These are phyloP conservation scores for Etheostoma perlongum DNA, from an alignment of 2,797 vertebrate species.

Conservation along the genomic window DNA sequence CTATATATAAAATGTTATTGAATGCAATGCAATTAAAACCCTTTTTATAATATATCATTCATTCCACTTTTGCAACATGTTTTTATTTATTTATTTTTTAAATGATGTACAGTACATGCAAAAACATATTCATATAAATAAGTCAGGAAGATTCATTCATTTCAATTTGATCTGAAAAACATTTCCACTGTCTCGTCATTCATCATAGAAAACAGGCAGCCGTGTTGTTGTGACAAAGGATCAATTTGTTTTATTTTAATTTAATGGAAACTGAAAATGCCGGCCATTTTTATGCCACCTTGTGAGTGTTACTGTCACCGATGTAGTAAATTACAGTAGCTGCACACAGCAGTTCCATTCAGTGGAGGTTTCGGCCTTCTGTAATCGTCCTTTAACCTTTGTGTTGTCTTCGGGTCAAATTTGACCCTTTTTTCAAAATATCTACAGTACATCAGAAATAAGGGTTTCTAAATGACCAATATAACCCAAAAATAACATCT, in stretches of 20 bases:
- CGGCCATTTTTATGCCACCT: background rate
- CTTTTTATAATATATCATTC: too few relatives aligned
- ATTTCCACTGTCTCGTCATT: background rate
- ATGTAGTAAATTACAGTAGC: background rate
- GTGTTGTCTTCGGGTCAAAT: too few relatives aligned
- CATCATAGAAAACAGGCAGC: background rate
- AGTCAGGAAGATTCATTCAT: background rate
- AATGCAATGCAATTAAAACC: too few relatives aligned
- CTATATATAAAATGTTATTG: too few relatives aligned
- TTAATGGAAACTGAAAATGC: background rate
- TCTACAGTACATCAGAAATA: too few relatives aligned
- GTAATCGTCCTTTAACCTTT: background rate
- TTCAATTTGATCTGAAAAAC: background rate
- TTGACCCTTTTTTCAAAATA: too few relatives aligned
- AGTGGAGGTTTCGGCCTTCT: background rate
- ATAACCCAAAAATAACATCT: too few relatives aligned
- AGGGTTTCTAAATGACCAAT: too few relatives aligned
- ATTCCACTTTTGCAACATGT: too few relatives aligned
- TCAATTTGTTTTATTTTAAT: background rate
- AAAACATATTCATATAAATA: background rate
- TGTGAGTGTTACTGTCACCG: background rate
- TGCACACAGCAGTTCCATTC: background rate
- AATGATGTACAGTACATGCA: background rate
- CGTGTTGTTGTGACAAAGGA: background rate
- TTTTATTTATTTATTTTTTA: background rate